Percentiles rank a stretch among this genome's conserved stretches.
phyloP scores from a whole-genome alignment of 2,888 invertebrate species.

The Ophion slaviceki region DNA sequence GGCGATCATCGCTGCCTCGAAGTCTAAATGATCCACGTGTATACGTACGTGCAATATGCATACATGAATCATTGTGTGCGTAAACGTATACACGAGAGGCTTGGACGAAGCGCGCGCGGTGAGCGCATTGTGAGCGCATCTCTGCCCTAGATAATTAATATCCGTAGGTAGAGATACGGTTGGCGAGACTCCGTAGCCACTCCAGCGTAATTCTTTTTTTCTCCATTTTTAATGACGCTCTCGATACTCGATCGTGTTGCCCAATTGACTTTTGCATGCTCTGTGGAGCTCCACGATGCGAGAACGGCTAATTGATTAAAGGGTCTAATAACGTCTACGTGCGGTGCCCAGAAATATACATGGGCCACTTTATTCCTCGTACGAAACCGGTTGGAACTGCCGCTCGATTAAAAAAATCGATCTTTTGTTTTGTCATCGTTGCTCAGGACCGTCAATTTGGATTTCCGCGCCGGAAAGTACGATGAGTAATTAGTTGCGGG shows the following conservation, averaged over 20 bases:
- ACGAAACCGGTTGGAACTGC: too few species aligned
- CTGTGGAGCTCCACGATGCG: slow-evolving; percentile 42
- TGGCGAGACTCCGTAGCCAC: slow-evolving; percentile 47
- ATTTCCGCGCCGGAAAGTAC: too few species aligned
- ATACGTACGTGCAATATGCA: slow-evolving; percentile 6
- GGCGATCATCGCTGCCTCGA: slow-evolving; percentile 41
- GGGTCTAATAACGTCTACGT: slow-evolving; percentile 68
- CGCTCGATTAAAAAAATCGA: too few species aligned
- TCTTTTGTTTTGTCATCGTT: too few species aligned
- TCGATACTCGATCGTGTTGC: slow-evolving; percentile 61
- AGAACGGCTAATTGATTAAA: slow-evolving; percentile 76
- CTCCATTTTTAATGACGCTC: slow-evolving; percentile 59
- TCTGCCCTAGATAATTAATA: slow-evolving; percentile 80
- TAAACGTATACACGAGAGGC: slow-evolving; percentile 25
- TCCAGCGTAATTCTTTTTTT: slow-evolving; percentile 15
- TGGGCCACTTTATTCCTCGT: neutral
- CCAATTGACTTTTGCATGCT: slow-evolving; percentile 52
- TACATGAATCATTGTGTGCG: slow-evolving; percentile 6
- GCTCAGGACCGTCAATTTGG: too few species aligned
- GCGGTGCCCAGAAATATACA: slow-evolving; percentile 22
- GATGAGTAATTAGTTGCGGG: too few species aligned
- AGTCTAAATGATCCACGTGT: slow-evolving; percentile 33
- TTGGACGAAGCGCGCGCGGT: slow-evolving; percentile 51
- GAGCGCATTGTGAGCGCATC: slow-evolving; percentile 74
- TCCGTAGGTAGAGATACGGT: slow-evolving; percentile 71